Evolutionary conservation across 92 coral and sea anemone species (phyloP), one percentile per base, ranked within the genome.

Genomic region (Meandrina meandrites): DNA sequence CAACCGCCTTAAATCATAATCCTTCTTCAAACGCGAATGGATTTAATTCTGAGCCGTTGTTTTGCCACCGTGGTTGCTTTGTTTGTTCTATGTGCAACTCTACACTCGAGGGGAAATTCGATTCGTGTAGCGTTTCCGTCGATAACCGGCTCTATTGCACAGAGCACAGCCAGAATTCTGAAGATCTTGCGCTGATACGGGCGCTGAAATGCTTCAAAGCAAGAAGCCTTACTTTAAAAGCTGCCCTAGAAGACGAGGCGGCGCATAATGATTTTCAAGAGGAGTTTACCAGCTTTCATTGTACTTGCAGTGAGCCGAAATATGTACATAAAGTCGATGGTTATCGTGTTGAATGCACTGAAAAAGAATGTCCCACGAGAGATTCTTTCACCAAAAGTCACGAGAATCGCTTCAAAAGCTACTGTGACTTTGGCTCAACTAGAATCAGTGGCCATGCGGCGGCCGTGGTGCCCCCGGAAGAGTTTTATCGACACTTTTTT

Each of bases 401-500:
- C 21, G 79, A 94, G 67, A 79, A 54, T 79, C 88, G 88, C 37
- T 82, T 78, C 24, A 78, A 83, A 71, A 88, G 81, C 82, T 94
- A 77, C 82, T 85, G 82, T 27, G 95, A 92, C 76, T 78, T 94
- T 72, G 94, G 94, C 16, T 82, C 95, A 5, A 56, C 60, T 4
- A 85, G 76, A 31, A 42, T 31, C 28, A 79, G 86, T 70, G 89
- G 87, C 36, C 90, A 83, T 68, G 84, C 76, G 6, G 78, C 81
- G 17, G 74, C 81, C 17, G 51, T 85, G 5, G 88, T 87, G 24
- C 85, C 91, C 45, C 96, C 94, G 0, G 98, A 94, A 53, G 94
- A 94, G 64, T 88, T 95, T 31, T 97, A 97, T 78, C 91, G 93
- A 74, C 86, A 92, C 32, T 97, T 85, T 64, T 97, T 97, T 76